phyloP scores from a whole-genome alignment of 2,888 invertebrate genomes.

The Athalia circularis region DNA sequence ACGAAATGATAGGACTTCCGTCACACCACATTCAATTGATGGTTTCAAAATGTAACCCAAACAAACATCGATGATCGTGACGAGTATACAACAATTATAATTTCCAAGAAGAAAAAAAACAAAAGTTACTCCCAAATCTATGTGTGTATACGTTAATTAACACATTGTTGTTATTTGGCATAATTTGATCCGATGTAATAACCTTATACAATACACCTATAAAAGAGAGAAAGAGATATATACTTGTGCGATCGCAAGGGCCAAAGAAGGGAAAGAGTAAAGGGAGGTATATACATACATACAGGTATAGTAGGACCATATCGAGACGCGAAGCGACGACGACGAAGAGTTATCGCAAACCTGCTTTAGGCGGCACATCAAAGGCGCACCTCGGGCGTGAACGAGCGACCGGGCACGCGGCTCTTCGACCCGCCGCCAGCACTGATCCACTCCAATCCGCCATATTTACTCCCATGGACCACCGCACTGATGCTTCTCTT shows the following conservation, averaged over 20 bases:
- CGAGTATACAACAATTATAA: no score
- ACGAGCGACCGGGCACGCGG: slow-evolving; percentile 72
- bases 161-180: no score
- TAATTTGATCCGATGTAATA: no score
- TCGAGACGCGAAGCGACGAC: slow-evolving; percentile 51
- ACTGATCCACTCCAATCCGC: slow-evolving; percentile 58
- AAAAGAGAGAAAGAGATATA: no score
- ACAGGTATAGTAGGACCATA: slow-evolving; percentile 37
- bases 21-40: no score
- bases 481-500: slow-evolving; percentile 54
- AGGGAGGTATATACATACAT: slow-evolving; percentile 23
- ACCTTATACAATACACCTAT: no score
- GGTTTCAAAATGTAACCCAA: no score
- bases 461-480: slow-evolving; percentile 71
- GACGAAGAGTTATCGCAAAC: slow-evolving; percentile 66
- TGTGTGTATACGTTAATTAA: no score
- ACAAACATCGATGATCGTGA: no score
- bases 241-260: slow-evolving; percentile 8
- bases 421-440: slow-evolving; percentile 66
- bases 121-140: no score
- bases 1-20: no score
- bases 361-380: slow-evolving; percentile 71
- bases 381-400: slow-evolving; percentile 72
- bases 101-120: no score
- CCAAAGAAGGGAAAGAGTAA: slow-evolving; percentile 42